phyloP scores from a whole-genome alignment of 2,888 invertebrate genomes.

The Brenthis daphne region DNA sequence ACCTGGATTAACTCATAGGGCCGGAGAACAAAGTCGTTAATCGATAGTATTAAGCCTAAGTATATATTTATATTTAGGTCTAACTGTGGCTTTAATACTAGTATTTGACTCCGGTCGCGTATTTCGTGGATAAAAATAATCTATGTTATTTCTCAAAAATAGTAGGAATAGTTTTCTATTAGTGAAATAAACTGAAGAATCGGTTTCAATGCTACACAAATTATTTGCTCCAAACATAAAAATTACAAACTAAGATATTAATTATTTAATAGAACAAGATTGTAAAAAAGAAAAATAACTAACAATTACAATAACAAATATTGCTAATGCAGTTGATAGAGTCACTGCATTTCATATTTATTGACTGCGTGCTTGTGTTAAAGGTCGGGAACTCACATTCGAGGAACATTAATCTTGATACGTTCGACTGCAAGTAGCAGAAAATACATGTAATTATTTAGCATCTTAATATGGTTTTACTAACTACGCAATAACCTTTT shows the following conservation, averaged over 20 bases:
- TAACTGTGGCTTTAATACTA: too few species aligned
- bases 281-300: slow-evolving; percentile 26
- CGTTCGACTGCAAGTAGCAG: slow-evolving; percentile 39
- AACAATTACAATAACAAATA: slow-evolving; percentile 36
- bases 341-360: slow-evolving; percentile 37
- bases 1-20: too few species aligned
- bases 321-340: slow-evolving; percentile 33
- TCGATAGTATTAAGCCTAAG: too few species aligned
- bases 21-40: too few species aligned
- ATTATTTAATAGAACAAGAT: neutral
- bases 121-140: too few species aligned
- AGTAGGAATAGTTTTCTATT: too few species aligned
- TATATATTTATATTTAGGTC: too few species aligned
- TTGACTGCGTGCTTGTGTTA: slow-evolving; percentile 27
- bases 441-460: slow-evolving; percentile 40
- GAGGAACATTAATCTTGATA: slow-evolving; percentile 39
- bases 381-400: slow-evolving; percentile 38
- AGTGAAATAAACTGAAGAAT: too few species aligned
- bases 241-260: neutral
- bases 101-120: too few species aligned
- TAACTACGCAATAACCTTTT: slow-evolving; percentile 30
- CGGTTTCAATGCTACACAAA: too few species aligned
- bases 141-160: too few species aligned
- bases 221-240: neutral
- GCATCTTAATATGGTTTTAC: slow-evolving; percentile 37